Evolutionary conservation across 2,888 invertebrate genomes (phyloP), one percentile per base, ranked within the genome.

Genomic region (Petrophora chlorosata): DNA sequence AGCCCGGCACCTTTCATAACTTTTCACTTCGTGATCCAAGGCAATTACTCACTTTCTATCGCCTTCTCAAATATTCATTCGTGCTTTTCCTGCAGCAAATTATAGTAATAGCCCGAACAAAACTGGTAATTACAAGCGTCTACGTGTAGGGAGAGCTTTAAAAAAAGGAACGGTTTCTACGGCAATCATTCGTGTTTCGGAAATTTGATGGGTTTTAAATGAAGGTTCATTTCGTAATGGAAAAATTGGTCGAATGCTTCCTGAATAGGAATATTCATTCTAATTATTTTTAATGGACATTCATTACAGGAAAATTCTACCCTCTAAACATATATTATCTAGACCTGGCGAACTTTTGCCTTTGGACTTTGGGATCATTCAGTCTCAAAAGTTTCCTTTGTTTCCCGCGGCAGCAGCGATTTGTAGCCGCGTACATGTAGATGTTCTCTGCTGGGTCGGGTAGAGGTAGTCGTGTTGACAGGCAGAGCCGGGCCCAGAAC

Each of bases 21-120:
- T 87, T 90, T 89, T 89, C 87, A 86, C 87, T 89, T 89, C 90
- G 90, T 90, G 90, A 88, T 89, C 85, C 87, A 69, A 74, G 63
- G 81, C 90, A 81, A 90, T 90, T 87, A 90, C 80, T 90, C 90
- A 89, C 70, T 76, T 83, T 85, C 85, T 85, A 89, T 88, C 85
- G 90, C 86, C 85, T 84, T 85, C 79, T 89, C 88, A 89, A 89
- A 90, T 87, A 88, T 90, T 88, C 90, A 89, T 89, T 87, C 81
- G 80, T 82, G 79, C 78, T 85, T 87, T 88, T 85, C 85, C 84
- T 76, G 76, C 74, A 78, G 81, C 85, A 88, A 86, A 90, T 87
- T 87, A 88, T 82, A 77, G 83, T 87, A 87, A 88, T 85, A 80
- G 80, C 66, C 63, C 71, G 73, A 81, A 84, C 85, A 83, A 79